These are phyloP conservation scores for Physella acuta DNA, from an alignment of 1,140 invertebrate species.

Conservation along the genomic window DNA sequence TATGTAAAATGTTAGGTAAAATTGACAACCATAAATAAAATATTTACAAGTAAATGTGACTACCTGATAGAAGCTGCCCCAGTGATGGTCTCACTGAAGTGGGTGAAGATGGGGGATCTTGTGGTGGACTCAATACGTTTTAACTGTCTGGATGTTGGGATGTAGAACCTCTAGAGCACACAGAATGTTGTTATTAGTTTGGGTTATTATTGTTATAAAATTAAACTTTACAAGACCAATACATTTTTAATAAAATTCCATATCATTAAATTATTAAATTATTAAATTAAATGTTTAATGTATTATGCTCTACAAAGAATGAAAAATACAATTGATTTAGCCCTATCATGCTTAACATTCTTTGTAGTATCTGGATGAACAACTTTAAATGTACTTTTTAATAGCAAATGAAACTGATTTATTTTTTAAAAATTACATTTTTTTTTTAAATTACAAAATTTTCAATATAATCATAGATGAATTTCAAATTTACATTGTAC, in stretches of 20 bases:
- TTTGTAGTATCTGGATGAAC: too few species aligned
- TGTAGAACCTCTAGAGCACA: constrained; percentile 60
- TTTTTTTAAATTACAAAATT: too few species aligned
- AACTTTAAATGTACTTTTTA: too few species aligned
- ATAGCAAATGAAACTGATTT: too few species aligned
- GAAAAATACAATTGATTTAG: neutral
- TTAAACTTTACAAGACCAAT: neutral
- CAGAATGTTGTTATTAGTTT: neutral
- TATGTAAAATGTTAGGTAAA: too few species aligned
- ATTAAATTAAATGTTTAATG: neutral
- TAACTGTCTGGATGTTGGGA: constrained; percentile 64
- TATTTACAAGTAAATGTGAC: neutral
- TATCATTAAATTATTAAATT: too few species aligned
- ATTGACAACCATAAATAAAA: too few species aligned
- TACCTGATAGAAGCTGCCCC: constrained; percentile 64
- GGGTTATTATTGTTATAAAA: neutral
- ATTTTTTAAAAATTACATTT: too few species aligned
- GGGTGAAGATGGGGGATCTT: constrained; percentile 63
- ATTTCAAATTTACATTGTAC: too few species aligned
- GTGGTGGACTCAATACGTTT: constrained; percentile 63
- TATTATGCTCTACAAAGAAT: neutral
- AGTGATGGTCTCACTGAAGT: constrained; percentile 63
- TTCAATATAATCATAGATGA: too few species aligned
- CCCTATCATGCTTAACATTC: neutral
- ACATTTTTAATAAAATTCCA: too few species aligned